phyloP scores from a whole-genome alignment of 2,888 invertebrate species.

The Ariolimax columbianus region DNA sequence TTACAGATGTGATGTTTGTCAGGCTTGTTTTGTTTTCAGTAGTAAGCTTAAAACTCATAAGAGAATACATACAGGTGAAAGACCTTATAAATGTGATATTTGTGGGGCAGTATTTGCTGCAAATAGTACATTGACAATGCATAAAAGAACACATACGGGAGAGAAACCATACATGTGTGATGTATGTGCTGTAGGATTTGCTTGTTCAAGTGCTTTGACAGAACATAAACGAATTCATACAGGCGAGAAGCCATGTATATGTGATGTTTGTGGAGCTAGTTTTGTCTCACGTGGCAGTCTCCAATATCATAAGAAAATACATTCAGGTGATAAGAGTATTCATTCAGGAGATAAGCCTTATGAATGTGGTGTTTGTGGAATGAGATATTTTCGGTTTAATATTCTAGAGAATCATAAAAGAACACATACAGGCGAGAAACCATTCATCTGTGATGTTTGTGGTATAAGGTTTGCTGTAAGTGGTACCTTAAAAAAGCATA shows the following conservation, averaged over 20 bases:
- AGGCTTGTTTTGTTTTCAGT: neutral
- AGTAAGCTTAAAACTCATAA: neutral
- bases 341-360: slow-evolving; percentile 6
- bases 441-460: too few species aligned
- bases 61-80: slow-evolving; percentile 19
- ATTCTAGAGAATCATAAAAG: too few species aligned
- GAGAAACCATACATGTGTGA: slow-evolving; percentile 30
- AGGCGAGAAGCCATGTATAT: slow-evolving; percentile 1
- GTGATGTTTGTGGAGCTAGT: neutral
- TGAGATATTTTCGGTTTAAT: too few species aligned
- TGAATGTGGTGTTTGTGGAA: slow-evolving; percentile 9
- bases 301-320: neutral
- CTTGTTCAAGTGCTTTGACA: neutral
- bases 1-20: slow-evolving; percentile 1
- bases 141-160: slow-evolving; percentile 1
- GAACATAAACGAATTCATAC: neutral
- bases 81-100: slow-evolving; percentile 12
- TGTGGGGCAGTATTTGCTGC: slow-evolving; percentile 3
- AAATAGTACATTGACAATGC: neutral
- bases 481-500: neutral
- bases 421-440: neutral
- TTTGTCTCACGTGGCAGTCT: neutral
- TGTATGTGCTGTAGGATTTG: slow-evolving; percentile 3
- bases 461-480: neutral
- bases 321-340: too few species aligned